Conservation (phyloP, 2,797 vertebrate genomes). For the Gymnodraco acuticeps region DNA sequence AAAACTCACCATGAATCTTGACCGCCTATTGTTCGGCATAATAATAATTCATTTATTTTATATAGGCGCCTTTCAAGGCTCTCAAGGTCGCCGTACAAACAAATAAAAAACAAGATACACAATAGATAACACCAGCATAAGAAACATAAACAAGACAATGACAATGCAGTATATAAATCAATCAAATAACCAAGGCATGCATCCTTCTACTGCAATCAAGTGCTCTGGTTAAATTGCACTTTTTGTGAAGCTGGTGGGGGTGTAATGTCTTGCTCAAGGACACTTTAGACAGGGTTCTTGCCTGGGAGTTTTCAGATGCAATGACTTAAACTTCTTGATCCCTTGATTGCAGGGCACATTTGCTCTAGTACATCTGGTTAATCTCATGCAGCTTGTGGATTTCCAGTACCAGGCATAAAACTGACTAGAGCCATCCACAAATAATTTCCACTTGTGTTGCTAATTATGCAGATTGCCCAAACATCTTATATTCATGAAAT, state of each 20-base stretch:
- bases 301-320: background rate
- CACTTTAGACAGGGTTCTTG: background rate
- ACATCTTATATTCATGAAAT: constrained; percentile 23
- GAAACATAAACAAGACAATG: no score
- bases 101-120: no score
- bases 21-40: background rate
- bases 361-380: constrained; percentile 12
- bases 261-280: constrained; percentile 9
- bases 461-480: constrained; percentile 5
- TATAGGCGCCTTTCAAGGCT: no score
- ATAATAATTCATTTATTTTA: no score
- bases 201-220: background rate
- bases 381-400: constrained; percentile 10
- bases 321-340: background rate
- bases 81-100: no score
- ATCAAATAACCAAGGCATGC: background rate
- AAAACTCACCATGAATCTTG: background rate
- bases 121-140: no score
- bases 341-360: background rate
- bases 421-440: constrained; percentile 12
- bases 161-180: no score
- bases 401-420: constrained; percentile 7
- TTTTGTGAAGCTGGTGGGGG: background rate
- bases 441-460: constrained; percentile 4
- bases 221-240: background rate